These are phyloP conservation scores for Gymnocephalus cernua DNA, from an alignment of 2,113 vertebrate genomes.

Conservation along the genomic window DNA sequence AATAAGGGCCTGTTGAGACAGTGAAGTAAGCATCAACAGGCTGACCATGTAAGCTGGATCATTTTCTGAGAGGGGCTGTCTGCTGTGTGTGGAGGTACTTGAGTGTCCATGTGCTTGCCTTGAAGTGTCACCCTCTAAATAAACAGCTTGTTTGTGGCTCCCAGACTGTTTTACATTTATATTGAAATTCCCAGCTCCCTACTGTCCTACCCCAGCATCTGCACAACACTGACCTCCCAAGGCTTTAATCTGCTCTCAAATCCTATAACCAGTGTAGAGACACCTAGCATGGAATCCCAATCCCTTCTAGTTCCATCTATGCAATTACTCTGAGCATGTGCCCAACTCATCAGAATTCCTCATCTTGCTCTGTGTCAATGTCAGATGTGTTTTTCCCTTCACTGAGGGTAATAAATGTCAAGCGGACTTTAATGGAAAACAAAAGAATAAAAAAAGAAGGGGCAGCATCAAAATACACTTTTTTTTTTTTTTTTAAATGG, in stretches of 20 bases:
- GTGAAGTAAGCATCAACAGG: neutral
- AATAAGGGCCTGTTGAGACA: conserved; percentile 15
- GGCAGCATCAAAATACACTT: neutral
- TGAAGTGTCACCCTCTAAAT: conserved; percentile 48
- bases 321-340: conserved; percentile 38
- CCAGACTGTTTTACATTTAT: conserved; percentile 78
- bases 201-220: conserved; percentile 37
- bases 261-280: conserved; percentile 36
- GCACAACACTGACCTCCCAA: conserved; percentile 45
- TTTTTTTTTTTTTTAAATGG: conserved; percentile 14
- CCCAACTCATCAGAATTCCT: conserved; percentile 35
- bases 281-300: conserved; percentile 30
- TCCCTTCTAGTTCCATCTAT: conserved; percentile 5
- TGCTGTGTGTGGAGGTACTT: conserved; percentile 6
- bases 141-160: conserved; percentile 57
- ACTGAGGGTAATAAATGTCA: conserved; percentile 1
- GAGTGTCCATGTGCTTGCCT: conserved; percentile 22
- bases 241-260: conserved; percentile 62
- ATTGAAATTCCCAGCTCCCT: conserved; percentile 70
- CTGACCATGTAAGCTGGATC: conserved; percentile 4
- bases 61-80: conserved; percentile 12
- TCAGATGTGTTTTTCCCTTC: conserved; percentile 42
- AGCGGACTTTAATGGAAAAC: conserved; percentile 20
- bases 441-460: neutral
- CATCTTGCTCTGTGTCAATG: conserved; percentile 46